Conservation (phyloP, 2,797 vertebrate species). For the Mormyrops attenuatus region DNA sequence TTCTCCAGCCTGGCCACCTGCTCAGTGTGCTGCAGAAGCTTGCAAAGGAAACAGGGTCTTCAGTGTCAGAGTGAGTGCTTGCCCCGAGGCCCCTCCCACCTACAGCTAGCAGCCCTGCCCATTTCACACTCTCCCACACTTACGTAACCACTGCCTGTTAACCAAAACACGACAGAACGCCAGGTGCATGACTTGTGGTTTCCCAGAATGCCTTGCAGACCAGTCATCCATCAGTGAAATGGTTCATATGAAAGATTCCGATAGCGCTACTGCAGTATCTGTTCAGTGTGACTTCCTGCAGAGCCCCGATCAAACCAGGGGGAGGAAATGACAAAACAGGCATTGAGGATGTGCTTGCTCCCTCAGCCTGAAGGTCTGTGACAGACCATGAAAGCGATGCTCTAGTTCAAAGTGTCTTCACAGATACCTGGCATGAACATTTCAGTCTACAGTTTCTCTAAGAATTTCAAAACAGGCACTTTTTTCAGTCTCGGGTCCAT, state of each 20-base stretch:
- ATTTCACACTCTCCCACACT: background rate
- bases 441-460: background rate
- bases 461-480: background rate
- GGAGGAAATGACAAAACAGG: background rate
- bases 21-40: conserved; percentile 78
- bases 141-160: background rate
- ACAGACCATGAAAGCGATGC: background rate
- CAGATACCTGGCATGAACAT: background rate
- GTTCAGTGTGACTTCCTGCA: background rate
- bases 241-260: background rate
- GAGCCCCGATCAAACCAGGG: background rate
- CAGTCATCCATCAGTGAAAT: background rate
- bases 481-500: background rate
- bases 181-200: background rate
- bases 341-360: background rate
- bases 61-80: conserved; percentile 86
- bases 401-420: background rate
- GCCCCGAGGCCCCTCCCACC: background rate
- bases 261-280: background rate
- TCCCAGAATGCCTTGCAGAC: background rate
- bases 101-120: background rate
- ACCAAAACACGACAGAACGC: background rate
- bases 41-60: conserved; percentile 77
- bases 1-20: conserved; percentile 78
- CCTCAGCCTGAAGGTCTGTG: background rate